Percentiles rank a stretch among this genome's conserved stretches.
These are phyloP conservation scores for Pseudomyrmex concolor DNA, from an alignment of 1,140 invertebrate genomes.

Conservation along the genomic window DNA sequence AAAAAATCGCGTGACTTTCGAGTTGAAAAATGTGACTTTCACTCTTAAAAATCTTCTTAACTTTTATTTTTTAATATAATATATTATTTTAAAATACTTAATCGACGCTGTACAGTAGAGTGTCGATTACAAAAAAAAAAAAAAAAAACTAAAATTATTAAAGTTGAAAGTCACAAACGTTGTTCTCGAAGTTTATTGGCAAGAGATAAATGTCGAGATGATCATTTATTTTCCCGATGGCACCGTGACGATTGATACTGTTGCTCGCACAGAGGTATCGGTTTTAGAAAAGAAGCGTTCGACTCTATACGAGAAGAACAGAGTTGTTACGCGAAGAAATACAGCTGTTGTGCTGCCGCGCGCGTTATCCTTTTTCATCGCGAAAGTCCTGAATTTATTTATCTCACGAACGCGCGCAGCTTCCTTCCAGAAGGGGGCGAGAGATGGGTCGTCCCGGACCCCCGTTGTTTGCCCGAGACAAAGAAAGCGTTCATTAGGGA, in stretches of 20 bases:
- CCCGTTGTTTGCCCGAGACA: conserved; percentile 78
- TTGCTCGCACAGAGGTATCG: too few species aligned
- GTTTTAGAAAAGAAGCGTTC: not conserved
- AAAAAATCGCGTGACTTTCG: too few species aligned
- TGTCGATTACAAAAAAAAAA: not conserved
- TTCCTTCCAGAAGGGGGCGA: conserved; percentile 9
- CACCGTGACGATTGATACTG: too few species aligned
- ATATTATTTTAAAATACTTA: too few species aligned
- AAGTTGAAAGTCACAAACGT: too few species aligned
- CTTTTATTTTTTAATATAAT: too few species aligned
- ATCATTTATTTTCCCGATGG: too few species aligned
- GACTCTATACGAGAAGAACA: not conserved
- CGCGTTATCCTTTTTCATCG: conserved; percentile 19
- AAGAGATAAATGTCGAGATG: too few species aligned
- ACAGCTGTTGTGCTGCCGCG: conserved; percentile 15
- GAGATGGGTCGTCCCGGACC: conserved; percentile 50
- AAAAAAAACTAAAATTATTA: too few species aligned
- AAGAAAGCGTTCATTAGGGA: conserved; percentile 82
- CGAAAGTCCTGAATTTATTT: conserved; percentile 68
- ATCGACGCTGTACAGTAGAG: not conserved
- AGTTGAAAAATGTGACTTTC: too few species aligned
- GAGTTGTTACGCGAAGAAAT: conserved; percentile 44
- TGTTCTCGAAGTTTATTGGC: too few species aligned
- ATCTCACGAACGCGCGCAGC: conserved; percentile 54
- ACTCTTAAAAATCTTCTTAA: too few species aligned